Evolutionary conservation across 2,888 invertebrate species (phyloP).

Genomic region (Spodoptera littoralis): DNA sequence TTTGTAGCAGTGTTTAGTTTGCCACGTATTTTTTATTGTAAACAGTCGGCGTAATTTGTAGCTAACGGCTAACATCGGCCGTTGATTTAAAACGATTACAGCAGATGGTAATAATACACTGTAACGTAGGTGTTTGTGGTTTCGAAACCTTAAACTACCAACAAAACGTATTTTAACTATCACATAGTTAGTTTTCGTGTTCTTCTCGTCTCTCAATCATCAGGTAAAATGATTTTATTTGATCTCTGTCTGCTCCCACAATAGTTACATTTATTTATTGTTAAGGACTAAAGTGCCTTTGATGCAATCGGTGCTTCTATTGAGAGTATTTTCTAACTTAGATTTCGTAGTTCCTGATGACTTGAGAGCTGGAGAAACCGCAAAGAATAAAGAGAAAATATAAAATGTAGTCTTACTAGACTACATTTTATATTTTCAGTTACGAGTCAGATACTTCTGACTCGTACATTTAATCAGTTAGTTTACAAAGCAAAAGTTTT

Average conservation of each 20-base stretch:
- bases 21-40: constrained; percentile 29
- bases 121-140: constrained; percentile 4
- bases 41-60: constrained; percentile 33
- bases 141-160: background rate
- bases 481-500: constrained; percentile 39
- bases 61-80: constrained; percentile 16
- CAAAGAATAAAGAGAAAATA: no score
- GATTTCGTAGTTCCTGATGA: no score
- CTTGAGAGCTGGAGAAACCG: no score
- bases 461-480: constrained; percentile 16
- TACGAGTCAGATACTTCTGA: no score
- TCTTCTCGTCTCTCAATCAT: background rate
- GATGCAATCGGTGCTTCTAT: no score
- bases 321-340: no score
- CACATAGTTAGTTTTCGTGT: background rate
- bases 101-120: constrained; percentile 18
- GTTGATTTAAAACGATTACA: constrained; percentile 13
- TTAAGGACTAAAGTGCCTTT: no score
- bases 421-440: no score
- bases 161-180: background rate
- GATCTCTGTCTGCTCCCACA: background rate
- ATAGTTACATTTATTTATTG: no score
- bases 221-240: background rate
- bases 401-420: no score
- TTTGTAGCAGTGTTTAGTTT: constrained; percentile 20